A percentile compares a stretch with the other conserved stretches of the same genome.
Evolutionary conservation across 2,888 invertebrate genomes (phyloP).

Genomic region (Phengaris arion): DNA sequence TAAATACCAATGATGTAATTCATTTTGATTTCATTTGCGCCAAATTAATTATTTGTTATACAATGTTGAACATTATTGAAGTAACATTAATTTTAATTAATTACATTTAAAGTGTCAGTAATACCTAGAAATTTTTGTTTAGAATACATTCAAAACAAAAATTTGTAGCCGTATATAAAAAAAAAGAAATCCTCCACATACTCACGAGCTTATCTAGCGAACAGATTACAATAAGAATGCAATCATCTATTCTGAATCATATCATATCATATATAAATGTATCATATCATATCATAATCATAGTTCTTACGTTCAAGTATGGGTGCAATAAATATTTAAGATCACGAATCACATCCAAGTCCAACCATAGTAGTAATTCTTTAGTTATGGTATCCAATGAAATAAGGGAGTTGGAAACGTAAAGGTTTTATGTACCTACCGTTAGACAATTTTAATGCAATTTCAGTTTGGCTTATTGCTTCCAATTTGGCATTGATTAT

Average conservation of each 20-base stretch:
- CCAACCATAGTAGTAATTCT: slow-evolving; percentile 16
- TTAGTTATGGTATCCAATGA: slow-evolving; percentile 13
- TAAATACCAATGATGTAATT: neutral
- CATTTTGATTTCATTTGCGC: neutral
- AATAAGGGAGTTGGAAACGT: slow-evolving; percentile 23
- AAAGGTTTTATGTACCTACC: slow-evolving; percentile 12
- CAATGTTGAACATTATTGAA: neutral
- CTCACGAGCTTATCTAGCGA: neutral
- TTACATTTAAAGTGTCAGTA: neutral
- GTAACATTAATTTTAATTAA: neutral
- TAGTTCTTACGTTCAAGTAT: neutral
- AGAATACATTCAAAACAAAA: no score
- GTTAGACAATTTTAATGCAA: slow-evolving; percentile 18
- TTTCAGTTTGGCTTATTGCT: slow-evolving; percentile 6
- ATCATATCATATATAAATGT: no score
- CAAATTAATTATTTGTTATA: neutral
- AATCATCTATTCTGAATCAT: neutral
- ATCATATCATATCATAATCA: no score
- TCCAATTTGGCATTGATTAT: slow-evolving; percentile 1
- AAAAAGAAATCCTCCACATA: neutral
- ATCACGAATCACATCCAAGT: slow-evolving; percentile 17
- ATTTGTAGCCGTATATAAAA: neutral
- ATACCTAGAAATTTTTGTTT: neutral
- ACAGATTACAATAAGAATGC: neutral
- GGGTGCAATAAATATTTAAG: slow-evolving; percentile 22